Base-by-base conservation (phyloP, 1,140 invertebrate species). In the Leptinotarsa defecta region DNA sequence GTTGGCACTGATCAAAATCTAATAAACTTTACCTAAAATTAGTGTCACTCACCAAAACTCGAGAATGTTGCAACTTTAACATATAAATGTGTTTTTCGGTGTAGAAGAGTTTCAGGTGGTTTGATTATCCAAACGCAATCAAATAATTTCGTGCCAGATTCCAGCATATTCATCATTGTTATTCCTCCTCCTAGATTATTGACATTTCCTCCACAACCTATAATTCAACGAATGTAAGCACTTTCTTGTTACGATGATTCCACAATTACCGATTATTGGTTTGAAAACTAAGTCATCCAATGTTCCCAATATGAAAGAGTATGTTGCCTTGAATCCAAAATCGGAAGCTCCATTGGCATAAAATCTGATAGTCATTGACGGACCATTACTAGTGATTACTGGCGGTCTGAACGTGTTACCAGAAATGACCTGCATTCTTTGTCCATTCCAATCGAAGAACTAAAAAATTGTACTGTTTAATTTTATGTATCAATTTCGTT, bases 151-250 rank as follows among this genome's bases (percentile, higher is more conserved):
- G 88, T 86, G 2, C 87, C 88, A 74, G 90, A 88, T 64, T 86
- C 86, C 8, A 91, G 89, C 92, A 93, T 93, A 78, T 93, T 90
- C 89, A 93, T 91, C 92, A 94, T 93, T 11, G 92, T 93, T 27
- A 94, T 94, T 13, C 90, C 89, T 0, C 92, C 92, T 3, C 92
- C 92, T 17, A 91, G 87, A 81, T 92, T 92, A 67, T 91, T 91
- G 3, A 93, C 92, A 81, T 90, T 90, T 68, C 92, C 92, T 19
- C 92, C 92, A 78, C 92, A 94, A 83, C 92, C 92, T 89, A 77
- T 72, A 69, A 67, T 71, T 68, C 43, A 79, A 76, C 76, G 48
- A 19, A 43, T 43, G 8, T 13, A 43, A 17, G 34, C 34, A 43
- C 34, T 43, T 43, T 43, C 34, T 43, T 11, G 0, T 43, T 11